A percentile compares a stretch with the other conserved stretches of the same genome.
Evolutionary conservation across 2,888 invertebrate species (phyloP).

Genomic region (Tubulanus polymorphus): DNA sequence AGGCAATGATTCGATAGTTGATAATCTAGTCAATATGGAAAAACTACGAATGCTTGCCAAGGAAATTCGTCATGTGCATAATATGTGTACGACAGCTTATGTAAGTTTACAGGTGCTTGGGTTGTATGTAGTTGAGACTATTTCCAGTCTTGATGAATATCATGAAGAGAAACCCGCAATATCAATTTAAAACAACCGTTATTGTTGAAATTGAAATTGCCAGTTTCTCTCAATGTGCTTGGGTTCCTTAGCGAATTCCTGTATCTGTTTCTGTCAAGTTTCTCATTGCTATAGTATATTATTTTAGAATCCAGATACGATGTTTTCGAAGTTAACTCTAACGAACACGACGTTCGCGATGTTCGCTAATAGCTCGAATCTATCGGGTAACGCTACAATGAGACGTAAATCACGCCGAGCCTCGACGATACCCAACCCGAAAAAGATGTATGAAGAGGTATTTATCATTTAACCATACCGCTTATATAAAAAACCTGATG

Average conservation of each 20-base stretch:
- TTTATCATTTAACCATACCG: slow-evolving; percentile 14
- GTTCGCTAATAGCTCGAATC: slow-evolving; percentile 19
- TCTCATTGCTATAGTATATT: too few relatives aligned
- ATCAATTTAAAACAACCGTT: too few relatives aligned
- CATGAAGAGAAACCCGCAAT: too few relatives aligned
- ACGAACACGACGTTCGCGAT: slow-evolving; percentile 21
- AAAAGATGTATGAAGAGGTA: slow-evolving; percentile 95
- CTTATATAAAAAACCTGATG: too few relatives aligned
- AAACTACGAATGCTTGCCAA: slow-evolving; percentile 98
- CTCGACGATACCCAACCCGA: slow-evolving; percentile 77
- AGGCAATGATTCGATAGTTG: slow-evolving; percentile 67
- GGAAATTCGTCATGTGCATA: slow-evolving; percentile 66
- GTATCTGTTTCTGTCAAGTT: not conserved
- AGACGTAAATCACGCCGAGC: slow-evolving; percentile 61
- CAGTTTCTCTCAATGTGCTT: too few relatives aligned
- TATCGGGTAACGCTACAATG: slow-evolving; percentile 43
- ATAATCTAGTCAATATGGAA: slow-evolving; percentile 82
- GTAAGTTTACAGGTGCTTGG: too few relatives aligned
- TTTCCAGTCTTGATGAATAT: too few relatives aligned
- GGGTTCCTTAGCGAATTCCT: not conserved
- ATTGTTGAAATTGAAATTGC: too few relatives aligned
- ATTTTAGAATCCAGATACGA: slow-evolving; percentile 9
- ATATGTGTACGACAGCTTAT: slow-evolving; percentile 89
- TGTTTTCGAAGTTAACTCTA: too few relatives aligned
- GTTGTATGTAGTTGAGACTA: too few relatives aligned